A percentile compares a stretch with the other conserved stretches of the same genome.
Evolutionary conservation across 2,888 invertebrate genomes (phyloP).

Genomic region (Napeogenes inachia): DNA sequence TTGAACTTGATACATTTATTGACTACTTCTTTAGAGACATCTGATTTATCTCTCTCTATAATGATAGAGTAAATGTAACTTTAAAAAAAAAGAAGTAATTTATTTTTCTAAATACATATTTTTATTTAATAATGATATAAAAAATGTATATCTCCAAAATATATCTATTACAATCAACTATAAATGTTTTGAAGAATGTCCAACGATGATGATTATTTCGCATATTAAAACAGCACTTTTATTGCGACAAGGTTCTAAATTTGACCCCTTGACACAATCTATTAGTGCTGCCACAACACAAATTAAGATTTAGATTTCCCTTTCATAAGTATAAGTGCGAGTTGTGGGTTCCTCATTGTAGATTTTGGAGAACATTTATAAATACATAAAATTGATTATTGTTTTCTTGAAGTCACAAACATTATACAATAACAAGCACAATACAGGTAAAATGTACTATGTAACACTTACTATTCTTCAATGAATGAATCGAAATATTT

Average conservation of each 20-base stretch:
- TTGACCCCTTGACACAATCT: constrained; percentile 12
- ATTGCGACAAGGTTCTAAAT: constrained; percentile 22
- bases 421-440: neutral
- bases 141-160: neutral
- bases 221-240: neutral
- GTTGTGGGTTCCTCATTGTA: neutral
- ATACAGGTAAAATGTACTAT: neutral
- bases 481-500: neutral
- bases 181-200: neutral
- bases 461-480: neutral
- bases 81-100: too few species aligned
- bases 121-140: too few species aligned
- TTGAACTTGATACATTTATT: neutral
- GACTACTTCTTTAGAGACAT: neutral
- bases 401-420: neutral
- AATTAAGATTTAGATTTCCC: constrained; percentile 3
- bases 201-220: neutral
- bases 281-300: constrained; percentile 6
- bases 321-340: constrained; percentile 4
- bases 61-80: too few species aligned
- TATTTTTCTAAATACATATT: too few species aligned
- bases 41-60: too few species aligned
- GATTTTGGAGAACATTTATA: neutral
- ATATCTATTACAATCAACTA: neutral
- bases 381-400: neutral